Conservation (phyloP, 2,797 vertebrate species). For the Ateles fusciceps region DNA sequence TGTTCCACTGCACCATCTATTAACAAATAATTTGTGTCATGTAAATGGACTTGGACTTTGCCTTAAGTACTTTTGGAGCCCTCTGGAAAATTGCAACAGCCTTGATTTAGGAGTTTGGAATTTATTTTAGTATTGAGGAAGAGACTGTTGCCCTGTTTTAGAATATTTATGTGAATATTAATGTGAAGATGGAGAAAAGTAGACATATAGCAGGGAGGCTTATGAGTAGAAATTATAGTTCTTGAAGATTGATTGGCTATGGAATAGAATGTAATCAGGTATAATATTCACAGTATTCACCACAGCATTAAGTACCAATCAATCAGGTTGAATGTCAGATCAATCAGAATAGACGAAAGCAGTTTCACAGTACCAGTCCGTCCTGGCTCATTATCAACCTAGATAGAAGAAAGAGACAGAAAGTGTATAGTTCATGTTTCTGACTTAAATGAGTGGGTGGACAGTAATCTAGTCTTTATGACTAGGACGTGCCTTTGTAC, state of each 20-base stretch:
- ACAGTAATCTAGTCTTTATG: not conserved
- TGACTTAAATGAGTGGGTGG: not conserved
- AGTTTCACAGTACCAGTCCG: not conserved
- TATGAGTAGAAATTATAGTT: slow-evolving; percentile 23
- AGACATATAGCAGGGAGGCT: not conserved
- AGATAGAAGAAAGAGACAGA: not conserved
- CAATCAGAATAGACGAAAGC: slow-evolving; percentile 6
- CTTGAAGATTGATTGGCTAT: slow-evolving; percentile 28
- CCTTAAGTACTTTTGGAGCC: not conserved
- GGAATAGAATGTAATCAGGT: slow-evolving; percentile 20
- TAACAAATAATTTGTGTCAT: not conserved
- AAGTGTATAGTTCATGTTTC: not conserved
- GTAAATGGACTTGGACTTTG: not conserved
- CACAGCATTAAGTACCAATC: not conserved
- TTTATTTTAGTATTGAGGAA: slow-evolving; percentile 40
- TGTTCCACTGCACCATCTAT: not conserved
- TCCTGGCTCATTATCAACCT: not conserved
- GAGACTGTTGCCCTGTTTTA: not conserved
- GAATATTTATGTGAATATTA: slow-evolving; percentile 43
- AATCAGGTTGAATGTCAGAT: slow-evolving; percentile 56
- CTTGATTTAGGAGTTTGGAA: not conserved
- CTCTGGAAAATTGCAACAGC: not conserved
- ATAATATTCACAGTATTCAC: slow-evolving; percentile 55
- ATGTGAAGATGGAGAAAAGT: not conserved
- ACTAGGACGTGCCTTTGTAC: not conserved